phyloP scores from a whole-genome alignment of 2,888 invertebrate genomes.

The Oxystoma pomonae region DNA sequence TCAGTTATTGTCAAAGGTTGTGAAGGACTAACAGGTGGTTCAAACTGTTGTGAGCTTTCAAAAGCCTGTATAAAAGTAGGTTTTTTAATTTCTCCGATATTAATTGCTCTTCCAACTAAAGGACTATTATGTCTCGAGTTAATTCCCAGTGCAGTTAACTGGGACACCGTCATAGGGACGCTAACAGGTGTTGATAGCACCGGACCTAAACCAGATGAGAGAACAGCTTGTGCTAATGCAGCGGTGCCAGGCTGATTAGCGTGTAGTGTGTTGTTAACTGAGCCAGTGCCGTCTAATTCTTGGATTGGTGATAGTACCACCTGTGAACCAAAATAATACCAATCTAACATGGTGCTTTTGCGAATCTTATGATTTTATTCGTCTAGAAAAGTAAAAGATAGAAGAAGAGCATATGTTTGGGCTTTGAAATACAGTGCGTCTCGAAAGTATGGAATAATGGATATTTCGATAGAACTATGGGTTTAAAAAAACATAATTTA shows the following conservation, averaged over 20 bases:
- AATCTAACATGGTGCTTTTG: neutral
- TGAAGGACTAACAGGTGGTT: constrained; percentile 13
- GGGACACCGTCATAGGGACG: constrained; percentile 59
- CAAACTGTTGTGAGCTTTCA: constrained; percentile 26
- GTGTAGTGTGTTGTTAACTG: constrained; percentile 69
- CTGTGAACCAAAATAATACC: constrained; percentile 44
- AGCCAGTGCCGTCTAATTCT: constrained; percentile 70
- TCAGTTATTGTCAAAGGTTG: constrained; percentile 34
- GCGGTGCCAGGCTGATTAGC: constrained; percentile 69
- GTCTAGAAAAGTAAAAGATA: no score
- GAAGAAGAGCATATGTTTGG: no score
- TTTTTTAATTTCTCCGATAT: constrained; percentile 21
- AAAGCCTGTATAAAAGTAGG: constrained; percentile 35
- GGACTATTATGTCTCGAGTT: constrained; percentile 52
- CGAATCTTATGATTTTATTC: no score
- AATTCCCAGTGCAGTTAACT: constrained; percentile 53
- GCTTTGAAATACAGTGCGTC: no score
- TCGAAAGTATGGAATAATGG: no score
- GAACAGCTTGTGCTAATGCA: constrained; percentile 74
- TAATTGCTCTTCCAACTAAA: constrained; percentile 35
- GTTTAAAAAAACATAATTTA: no score
- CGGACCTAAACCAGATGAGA: constrained; percentile 58
- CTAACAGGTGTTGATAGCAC: constrained; percentile 50
- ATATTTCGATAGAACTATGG: no score
- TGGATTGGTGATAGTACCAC: constrained; percentile 81